These are phyloP conservation scores for Melanotaenia duboulayi DNA, from an alignment of 2,113 vertebrate genomes.

Conservation along the genomic window DNA sequence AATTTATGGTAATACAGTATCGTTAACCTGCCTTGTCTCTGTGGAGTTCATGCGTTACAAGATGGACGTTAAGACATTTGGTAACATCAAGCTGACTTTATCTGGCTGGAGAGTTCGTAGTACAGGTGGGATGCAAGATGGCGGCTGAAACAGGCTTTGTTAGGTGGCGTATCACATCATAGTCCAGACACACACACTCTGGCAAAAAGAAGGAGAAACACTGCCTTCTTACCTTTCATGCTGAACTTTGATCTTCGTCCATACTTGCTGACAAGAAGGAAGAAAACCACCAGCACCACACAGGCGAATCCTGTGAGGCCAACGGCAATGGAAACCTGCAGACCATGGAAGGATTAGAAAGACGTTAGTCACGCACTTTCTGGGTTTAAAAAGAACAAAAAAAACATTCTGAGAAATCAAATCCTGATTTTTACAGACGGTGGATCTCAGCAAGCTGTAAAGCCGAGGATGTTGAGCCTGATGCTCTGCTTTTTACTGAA, in stretches of 20 bases:
- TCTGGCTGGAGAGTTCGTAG: too few species aligned
- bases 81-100: too few species aligned
- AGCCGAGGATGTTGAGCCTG: too few species aligned
- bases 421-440: neutral
- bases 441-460: neutral
- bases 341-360: neutral
- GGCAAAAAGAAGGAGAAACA: neutral
- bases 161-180: too few species aligned
- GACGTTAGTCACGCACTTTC: neutral
- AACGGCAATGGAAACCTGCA: conserved; percentile 92
- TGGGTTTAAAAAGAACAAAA: neutral
- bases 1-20: too few species aligned
- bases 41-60: too few species aligned
- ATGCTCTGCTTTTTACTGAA: too few species aligned
- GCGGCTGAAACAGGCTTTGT: too few species aligned
- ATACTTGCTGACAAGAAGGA: conserved; percentile 97
- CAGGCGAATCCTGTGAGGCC: conserved; percentile 93
- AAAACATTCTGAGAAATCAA: neutral
- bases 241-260: conserved; percentile 94
- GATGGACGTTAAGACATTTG: too few species aligned
- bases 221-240: conserved; percentile 90
- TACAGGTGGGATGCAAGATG: too few species aligned
- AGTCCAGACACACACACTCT: too few species aligned
- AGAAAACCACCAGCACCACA: conserved; percentile 90
- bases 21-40: too few species aligned